A percentile compares a stretch with the other conserved stretches of the same genome.
Conservation (phyloP, 1,140 invertebrate genomes). For the Trachelipus rathkii region DNA sequence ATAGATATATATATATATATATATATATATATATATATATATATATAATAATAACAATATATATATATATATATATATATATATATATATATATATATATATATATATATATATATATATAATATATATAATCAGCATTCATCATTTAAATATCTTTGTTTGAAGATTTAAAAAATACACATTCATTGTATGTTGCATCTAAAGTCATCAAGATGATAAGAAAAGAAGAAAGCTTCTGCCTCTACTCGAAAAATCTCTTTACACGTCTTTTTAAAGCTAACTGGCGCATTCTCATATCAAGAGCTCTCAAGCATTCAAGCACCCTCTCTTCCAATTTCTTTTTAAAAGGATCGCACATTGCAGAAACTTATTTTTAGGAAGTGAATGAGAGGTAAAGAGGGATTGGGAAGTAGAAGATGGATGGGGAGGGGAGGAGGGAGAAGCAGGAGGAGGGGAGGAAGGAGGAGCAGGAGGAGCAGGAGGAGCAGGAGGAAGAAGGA, state of each 20-base stretch:
- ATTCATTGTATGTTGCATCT: too few species aligned
- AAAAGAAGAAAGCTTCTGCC: too few species aligned
- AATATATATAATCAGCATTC: background rate
- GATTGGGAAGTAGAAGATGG: background rate
- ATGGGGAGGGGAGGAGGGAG: background rate
- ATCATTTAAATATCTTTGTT: too few species aligned
- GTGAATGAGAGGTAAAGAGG: background rate
- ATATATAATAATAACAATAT: conserved; percentile 16
- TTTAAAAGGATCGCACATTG: too few species aligned
- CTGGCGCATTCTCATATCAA: too few species aligned
- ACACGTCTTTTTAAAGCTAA: too few species aligned
- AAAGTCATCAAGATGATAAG: too few species aligned
- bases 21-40: conserved; percentile 14
- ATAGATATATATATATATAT: conserved; percentile 7
- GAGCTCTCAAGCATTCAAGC: too few species aligned
- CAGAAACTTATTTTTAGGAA: background rate
- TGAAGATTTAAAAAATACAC: too few species aligned
- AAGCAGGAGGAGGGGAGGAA: background rate
- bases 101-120: conserved; percentile 1
- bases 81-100: conserved; percentile 14
- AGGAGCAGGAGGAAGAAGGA: background rate
- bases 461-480: background rate
- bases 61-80: background rate
- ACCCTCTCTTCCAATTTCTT: too few species aligned
- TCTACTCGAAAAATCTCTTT: too few species aligned